Conservation (phyloP, 2,888 invertebrate species). For the Cosmorhoe ocellata region DNA sequence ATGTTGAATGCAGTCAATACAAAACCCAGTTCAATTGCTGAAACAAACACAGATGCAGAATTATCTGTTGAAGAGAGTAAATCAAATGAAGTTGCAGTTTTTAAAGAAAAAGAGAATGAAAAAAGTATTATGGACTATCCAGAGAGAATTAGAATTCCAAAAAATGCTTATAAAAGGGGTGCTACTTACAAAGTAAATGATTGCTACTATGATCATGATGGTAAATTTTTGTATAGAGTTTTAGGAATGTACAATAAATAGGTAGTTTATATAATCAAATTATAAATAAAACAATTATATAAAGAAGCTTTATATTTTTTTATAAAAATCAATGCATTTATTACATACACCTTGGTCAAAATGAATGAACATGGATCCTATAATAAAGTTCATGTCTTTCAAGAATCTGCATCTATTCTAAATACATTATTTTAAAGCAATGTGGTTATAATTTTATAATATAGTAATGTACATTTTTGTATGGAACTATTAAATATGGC, state of each 20-base stretch:
- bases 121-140: slow-evolving; percentile 68
- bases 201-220: slow-evolving; percentile 91
- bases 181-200: slow-evolving; percentile 89
- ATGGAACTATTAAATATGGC: slow-evolving; percentile 72
- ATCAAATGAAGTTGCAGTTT: slow-evolving; percentile 41
- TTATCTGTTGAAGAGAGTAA: slow-evolving; percentile 37
- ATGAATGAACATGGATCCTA: slow-evolving; percentile 52
- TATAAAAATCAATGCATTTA: slow-evolving; percentile 76
- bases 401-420: slow-evolving; percentile 21
- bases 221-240: slow-evolving; percentile 89
- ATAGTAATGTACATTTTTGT: slow-evolving; percentile 52
- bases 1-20: slow-evolving; percentile 50
- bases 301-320: slow-evolving; percentile 71
- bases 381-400: slow-evolving; percentile 37
- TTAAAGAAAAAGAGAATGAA: slow-evolving; percentile 46
- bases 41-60: slow-evolving; percentile 51
- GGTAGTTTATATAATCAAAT: slow-evolving; percentile 12
- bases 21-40: slow-evolving; percentile 27
- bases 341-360: slow-evolving; percentile 66
- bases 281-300: slow-evolving; percentile 59
- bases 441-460: too few relatives aligned
- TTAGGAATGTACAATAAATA: slow-evolving; percentile 82
- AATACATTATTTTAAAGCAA: slow-evolving; percentile 35
- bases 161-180: slow-evolving; percentile 83
- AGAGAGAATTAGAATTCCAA: slow-evolving; percentile 87